phyloP scores from a whole-genome alignment of 2,888 invertebrate species.

The Aplocera efformata region DNA sequence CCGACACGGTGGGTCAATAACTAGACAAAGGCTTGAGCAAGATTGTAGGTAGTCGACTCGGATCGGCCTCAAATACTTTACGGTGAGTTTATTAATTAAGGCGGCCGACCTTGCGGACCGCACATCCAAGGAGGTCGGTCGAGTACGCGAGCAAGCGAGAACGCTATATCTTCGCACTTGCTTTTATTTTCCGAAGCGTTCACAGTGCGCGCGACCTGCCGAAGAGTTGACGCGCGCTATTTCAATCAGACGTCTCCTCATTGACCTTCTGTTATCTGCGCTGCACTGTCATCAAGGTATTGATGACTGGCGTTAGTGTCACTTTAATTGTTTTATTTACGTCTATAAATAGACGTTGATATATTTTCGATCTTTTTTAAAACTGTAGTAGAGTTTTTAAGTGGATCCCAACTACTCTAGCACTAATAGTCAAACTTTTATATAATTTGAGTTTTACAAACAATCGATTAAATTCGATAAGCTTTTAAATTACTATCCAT shows the following conservation, averaged over 20 bases:
- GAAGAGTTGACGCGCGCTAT: slow-evolving; percentile 54
- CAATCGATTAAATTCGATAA: no score
- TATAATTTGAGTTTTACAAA: no score
- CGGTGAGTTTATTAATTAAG: slow-evolving; percentile 80
- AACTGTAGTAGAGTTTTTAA: no score
- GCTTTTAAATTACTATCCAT: no score
- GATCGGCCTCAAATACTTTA: slow-evolving; percentile 79
- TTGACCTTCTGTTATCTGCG: slow-evolving; percentile 77
- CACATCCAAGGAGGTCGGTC: slow-evolving; percentile 77
- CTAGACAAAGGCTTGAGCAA: slow-evolving; percentile 75
- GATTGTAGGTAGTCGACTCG: slow-evolving; percentile 74
- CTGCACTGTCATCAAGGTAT: slow-evolving; percentile 53
- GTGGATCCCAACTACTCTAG: no score
- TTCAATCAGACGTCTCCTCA: slow-evolving; percentile 68
- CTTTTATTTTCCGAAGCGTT: slow-evolving; percentile 26
- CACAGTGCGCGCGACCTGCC: slow-evolving; percentile 50
- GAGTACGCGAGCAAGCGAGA: slow-evolving; percentile 58
- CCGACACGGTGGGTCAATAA: slow-evolving; percentile 68
- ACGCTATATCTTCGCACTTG: slow-evolving; percentile 33
- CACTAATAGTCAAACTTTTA: no score
- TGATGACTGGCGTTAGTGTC: slow-evolving; percentile 16
- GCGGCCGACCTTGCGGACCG: slow-evolving; percentile 78
- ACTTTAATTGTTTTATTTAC: slow-evolving; percentile 3
- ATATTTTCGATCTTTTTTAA: no score
- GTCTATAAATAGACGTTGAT: background rate